A percentile compares a stretch with the other conserved stretches of the same genome.
These are phyloP conservation scores for Laspeyria flexula DNA, from an alignment of 2,888 invertebrate genomes.

Conservation along the genomic window DNA sequence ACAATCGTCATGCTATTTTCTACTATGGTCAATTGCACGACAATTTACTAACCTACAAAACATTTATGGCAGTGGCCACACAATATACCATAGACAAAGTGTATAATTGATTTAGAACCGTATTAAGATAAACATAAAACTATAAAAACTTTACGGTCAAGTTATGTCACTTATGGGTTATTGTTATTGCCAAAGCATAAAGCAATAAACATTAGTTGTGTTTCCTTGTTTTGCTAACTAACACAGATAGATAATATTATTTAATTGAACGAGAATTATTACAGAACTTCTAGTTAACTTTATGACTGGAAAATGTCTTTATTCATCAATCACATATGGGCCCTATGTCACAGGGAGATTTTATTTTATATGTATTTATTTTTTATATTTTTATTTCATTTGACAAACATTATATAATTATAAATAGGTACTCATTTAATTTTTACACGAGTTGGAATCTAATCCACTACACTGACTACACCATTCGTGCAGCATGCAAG, in stretches of 20 bases:
- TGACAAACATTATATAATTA: too few species aligned
- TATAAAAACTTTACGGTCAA: not conserved
- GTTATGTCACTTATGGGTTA: not conserved
- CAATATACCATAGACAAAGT: not conserved
- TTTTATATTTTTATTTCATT: too few species aligned
- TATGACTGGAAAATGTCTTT: too few species aligned
- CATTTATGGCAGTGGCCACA: not conserved
- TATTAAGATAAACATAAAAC: not conserved
- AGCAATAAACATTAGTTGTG: not conserved
- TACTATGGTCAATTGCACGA: not conserved
- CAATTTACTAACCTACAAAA: not conserved
- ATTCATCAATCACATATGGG: too few species aligned
- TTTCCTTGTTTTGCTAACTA: not conserved
- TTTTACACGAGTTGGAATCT: too few species aligned
- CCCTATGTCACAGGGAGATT: too few species aligned
- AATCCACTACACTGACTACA: too few species aligned
- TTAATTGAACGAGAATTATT: not conserved
- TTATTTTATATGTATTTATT: too few species aligned
- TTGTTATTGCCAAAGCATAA: not conserved
- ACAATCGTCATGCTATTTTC: not conserved
- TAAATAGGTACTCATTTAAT: too few species aligned
- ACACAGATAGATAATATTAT: not conserved
- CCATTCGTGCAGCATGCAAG: too few species aligned
- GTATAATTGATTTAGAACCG: not conserved
- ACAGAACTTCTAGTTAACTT: too few species aligned